Percentiles rank a stretch among this genome's conserved stretches.
Evolutionary conservation across 2,113 vertebrate genomes (phyloP).

Genomic region (Podarcis muralis): DNA sequence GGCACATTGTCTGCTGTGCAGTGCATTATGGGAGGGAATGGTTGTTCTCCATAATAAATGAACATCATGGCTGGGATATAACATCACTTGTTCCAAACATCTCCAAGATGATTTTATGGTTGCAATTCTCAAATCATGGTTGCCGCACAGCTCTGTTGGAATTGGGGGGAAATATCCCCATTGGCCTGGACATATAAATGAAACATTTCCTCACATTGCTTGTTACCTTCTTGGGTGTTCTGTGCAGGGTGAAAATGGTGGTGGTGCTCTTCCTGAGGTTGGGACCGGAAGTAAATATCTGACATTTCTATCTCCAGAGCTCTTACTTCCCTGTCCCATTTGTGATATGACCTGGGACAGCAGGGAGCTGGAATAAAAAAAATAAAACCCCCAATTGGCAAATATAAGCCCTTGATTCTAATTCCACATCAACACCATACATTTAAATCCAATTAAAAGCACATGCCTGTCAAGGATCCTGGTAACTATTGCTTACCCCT

Average conservation of each 20-base stretch:
- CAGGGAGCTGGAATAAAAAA: too few species aligned
- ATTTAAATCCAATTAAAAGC: too few species aligned
- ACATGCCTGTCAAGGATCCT: too few species aligned
- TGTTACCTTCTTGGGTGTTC: not conserved
- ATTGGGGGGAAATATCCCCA: not conserved
- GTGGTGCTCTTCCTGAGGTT: too few species aligned
- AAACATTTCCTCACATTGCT: not conserved
- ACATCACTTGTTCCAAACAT: not conserved
- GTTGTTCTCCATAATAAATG: not conserved
- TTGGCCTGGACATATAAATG: not conserved
- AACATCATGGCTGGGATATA: not conserved
- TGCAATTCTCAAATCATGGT: not conserved
- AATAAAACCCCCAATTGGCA: too few species aligned
- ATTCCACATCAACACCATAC: too few species aligned
- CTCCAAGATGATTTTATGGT: not conserved
- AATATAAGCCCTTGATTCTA: too few species aligned
- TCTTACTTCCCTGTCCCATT: too few species aligned
- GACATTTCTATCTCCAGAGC: too few species aligned
- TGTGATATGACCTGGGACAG: too few species aligned
- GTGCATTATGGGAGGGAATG: not conserved
- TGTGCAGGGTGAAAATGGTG: not conserved
- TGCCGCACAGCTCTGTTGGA: not conserved
- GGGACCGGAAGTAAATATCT: too few species aligned
- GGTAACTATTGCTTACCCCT: not conserved
- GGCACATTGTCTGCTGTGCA: not conserved